Evolutionary conservation across 1,140 invertebrate genomes (phyloP), one percentile per base, ranked within the genome.

Genomic region (Apolygus lucorum): DNA sequence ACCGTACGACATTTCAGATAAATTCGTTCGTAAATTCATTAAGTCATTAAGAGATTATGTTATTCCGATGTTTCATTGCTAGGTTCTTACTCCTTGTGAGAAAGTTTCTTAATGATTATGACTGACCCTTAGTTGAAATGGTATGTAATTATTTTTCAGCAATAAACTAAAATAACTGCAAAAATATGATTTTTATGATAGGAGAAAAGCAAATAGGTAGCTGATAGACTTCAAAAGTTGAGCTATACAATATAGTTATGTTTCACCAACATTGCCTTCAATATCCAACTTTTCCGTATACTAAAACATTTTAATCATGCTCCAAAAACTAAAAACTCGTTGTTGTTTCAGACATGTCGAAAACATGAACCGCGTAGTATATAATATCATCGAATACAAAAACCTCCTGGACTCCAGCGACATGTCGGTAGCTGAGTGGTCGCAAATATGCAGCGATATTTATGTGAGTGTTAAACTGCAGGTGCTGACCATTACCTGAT

Each of bases 341-440:
- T 62, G 21, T 66, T 52, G 66, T 68, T 71, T 0, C 68, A 76
- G 75, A 62, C 11, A 68, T n/a, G 71, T 75, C 11, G 65, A 75
- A 66, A 69, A 71, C 49, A 72, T 74, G 65, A 72, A 74, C 52
- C 76, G 81, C 52, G 84, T 95, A 28, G 78, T 90, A 52, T 97
- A 96, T 76, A 86, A 84, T 71, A 85, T 98, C 29, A 80, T 86
- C 52, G 95, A 99, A 79, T 98, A 96, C 78, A 84, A 90, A 17
- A 90, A 88, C 0, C 81, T 98, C 0, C 80, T 96, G 67, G 96
- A 99, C 78, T 96, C 94, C 0, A 91, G 91, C 63, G 95, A 97
- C 78, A 96, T 98, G 91, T 89, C 88, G 0, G 90, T 92, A 80
- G 85, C 88, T 63, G 91, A 97, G 73, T 98, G 94, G 93, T 88